Base-by-base conservation (phyloP, 2,797 vertebrate species). In the Anguilla anguilla region DNA sequence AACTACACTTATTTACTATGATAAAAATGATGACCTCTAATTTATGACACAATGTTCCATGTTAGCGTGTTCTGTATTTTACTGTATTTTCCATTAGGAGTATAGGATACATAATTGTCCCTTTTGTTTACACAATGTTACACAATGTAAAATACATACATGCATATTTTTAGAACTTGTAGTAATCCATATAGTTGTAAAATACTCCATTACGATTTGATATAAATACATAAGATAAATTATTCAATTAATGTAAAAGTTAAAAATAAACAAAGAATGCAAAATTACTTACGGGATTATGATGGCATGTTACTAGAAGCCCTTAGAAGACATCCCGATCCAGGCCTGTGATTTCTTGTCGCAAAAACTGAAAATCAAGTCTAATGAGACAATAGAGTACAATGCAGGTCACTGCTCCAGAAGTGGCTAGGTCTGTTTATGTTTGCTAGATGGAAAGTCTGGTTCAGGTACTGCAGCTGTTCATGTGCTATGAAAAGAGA, bases 401-500 rank as follows among this genome's bases (percentile, higher is more conserved):
- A 31, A 53, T 83, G 13, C 5, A 28, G 61, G 19, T 35, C 86
- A 10, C 43, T 28, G 86, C 6, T 15, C 43, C 74, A 59, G 85
- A 84, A 88, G 49, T 19, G 74, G 22, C 55, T 82, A 9, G 6
- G 67, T 55, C 79, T 89, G 89, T 83, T 72, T 84, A 43, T 55
- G 84, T 83, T 83, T 79, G 88, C 79, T 89, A 69, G 88, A 88
- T 79, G 79, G 19, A 39, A 49, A 84, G 81, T 67, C 84, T 46
- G 31, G 85, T 84, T 88, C 90, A 91, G 91, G 90, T 92, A 89
- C 91, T 89, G 89, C 91, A 93, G 92, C 89, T 91, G 91, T 92
- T 85, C 15, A 0, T 89, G 86, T 91, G 74, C 87, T 87, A 91
- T 49, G 72, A 83, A 89, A 51, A 43, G 64, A 85, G 61, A 86